Evolutionary conservation across 2,797 vertebrate genomes (phyloP).

Genomic region (Emydoidea blandingii): DNA sequence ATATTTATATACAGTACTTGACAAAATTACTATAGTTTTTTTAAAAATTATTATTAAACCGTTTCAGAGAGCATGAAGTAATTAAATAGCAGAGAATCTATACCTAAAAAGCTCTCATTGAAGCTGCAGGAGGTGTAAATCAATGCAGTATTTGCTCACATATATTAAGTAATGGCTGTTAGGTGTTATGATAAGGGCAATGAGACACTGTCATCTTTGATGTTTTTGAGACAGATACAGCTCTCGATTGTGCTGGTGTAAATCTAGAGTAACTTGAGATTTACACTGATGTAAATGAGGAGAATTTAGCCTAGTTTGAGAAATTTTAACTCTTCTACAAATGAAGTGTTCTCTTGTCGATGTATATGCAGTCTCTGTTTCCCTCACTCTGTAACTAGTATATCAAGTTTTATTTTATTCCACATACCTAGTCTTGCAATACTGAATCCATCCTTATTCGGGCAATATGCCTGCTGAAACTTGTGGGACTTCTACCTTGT

Average conservation of each 20-base stretch:
- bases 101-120: neutral
- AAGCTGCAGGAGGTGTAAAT: neutral
- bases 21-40: neutral
- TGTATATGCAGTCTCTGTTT: neutral
- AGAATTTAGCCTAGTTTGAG: neutral
- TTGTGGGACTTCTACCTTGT: neutral
- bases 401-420: neutral
- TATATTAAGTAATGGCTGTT: neutral
- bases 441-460: neutral
- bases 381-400: neutral
- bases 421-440: neutral
- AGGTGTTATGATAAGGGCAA: neutral
- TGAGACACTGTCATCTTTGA: neutral
- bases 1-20: neutral
- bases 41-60: neutral
- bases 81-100: neutral
- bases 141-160: neutral
- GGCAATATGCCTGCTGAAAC: neutral
- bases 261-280: neutral
- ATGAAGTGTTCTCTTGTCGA: neutral
- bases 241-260: neutral
- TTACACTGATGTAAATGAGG: neutral
- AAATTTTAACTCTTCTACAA: neutral
- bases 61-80: neutral
- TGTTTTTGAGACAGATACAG: neutral